A percentile compares a stretch with the other conserved stretches of the same genome.
These are phyloP conservation scores for Hololepta plana DNA, from an alignment of 2,888 invertebrate species.

Conservation along the genomic window DNA sequence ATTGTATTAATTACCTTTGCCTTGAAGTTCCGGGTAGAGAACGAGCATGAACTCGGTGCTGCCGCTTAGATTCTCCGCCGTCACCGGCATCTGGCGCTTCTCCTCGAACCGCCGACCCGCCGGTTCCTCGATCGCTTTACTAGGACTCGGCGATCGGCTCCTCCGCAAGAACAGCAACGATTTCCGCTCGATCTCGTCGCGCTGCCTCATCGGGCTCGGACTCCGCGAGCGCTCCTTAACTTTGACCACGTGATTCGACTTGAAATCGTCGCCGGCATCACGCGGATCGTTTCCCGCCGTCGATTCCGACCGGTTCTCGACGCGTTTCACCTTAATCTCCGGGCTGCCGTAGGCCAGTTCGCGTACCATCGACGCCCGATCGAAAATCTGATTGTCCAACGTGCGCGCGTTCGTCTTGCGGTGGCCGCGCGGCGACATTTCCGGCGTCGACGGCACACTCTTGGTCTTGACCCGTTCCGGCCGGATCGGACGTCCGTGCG, in stretches of 20 bases:
- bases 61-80: conserved; percentile 31
- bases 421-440: conserved; percentile 18
- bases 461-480: conserved; percentile 23
- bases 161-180: too few species aligned
- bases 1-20: conserved; percentile 18
- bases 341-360: conserved; percentile 35
- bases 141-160: conserved; percentile 14
- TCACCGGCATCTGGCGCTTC: conserved; percentile 4
- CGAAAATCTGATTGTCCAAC: conserved; percentile 25
- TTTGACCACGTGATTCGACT: too few species aligned
- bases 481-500: conserved; percentile 16
- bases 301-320: too few species aligned
- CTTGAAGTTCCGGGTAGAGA: conserved; percentile 27
- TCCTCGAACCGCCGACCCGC: conserved; percentile 5
- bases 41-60: conserved; percentile 73
- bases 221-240: conserved; percentile 4
- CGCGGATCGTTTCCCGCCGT: too few species aligned
- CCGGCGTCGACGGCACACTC: conserved; percentile 24
- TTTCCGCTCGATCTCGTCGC: too few species aligned
- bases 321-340: conserved; percentile 21
- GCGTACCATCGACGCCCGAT: conserved; percentile 29
- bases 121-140: conserved; percentile 8
- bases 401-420: conserved; percentile 14
- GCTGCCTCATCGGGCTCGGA: conserved; percentile 9
- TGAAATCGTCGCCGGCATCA: too few species aligned